These are phyloP conservation scores for Pentalonia nigronervosa DNA, from an alignment of 1,140 invertebrate genomes.

Conservation along the genomic window DNA sequence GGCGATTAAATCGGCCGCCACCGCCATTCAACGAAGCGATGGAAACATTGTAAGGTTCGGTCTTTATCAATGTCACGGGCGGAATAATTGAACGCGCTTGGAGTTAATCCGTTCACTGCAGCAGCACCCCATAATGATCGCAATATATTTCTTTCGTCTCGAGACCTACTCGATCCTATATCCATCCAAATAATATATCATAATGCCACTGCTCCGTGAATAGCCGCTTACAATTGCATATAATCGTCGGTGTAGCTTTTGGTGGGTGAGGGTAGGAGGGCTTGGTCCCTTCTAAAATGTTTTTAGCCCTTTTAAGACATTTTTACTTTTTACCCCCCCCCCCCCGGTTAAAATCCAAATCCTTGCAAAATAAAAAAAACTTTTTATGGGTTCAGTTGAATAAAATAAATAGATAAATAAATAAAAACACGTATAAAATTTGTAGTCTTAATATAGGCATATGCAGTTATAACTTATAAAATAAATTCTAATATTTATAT, in stretches of 20 bases:
- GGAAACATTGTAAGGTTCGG: slow-evolving; percentile 49
- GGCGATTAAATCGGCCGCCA: slow-evolving; percentile 19
- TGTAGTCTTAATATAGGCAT: too few species aligned
- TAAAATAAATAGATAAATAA: too few species aligned
- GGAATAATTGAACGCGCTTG: slow-evolving; percentile 49
- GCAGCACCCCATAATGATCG: not conserved
- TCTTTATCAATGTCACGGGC: slow-evolving; percentile 55
- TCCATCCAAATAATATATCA: not conserved
- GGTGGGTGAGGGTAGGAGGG: too few species aligned
- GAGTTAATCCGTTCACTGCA: slow-evolving; percentile 41
- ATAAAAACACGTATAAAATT: too few species aligned
- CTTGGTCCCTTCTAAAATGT: not conserved
- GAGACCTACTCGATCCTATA: not conserved
- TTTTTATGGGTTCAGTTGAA: too few species aligned
- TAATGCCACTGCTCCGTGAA: not conserved
- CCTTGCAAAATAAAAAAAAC: too few species aligned
- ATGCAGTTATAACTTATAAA: too few species aligned
- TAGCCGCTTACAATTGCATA: not conserved
- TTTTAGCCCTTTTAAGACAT: not conserved
- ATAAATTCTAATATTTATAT: too few species aligned
- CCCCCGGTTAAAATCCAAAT: not conserved
- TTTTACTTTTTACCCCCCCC: not conserved
- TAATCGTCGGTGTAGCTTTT: not conserved
- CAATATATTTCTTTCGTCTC: slow-evolving; percentile 48
- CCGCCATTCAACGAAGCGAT: not conserved